Base-by-base conservation (phyloP, 2,797 vertebrate genomes). In the Eospalax fontanierii region DNA sequence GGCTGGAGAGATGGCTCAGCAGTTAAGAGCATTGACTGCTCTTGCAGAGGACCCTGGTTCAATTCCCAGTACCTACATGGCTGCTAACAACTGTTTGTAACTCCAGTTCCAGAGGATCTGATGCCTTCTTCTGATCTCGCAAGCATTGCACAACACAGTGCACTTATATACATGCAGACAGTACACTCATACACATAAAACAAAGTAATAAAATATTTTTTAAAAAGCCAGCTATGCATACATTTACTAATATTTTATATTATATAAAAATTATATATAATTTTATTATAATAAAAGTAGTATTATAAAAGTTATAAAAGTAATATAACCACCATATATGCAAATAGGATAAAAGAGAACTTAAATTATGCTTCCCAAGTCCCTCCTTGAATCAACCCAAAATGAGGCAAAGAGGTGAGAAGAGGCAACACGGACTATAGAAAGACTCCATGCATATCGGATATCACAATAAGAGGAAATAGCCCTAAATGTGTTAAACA, bases 321-420 rank as follows among this genome's bases (percentile, higher is more conserved):
- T 84, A 76, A 68, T 93, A 35, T 50, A 83, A 84, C 10, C 7
- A 65, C 46, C 54, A 81, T 89, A 50, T 33, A 33, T 79, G 5
- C 54, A 90, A 38, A 94, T n/a, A 90, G 81, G 54, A 93, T 54
- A 94, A 89, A 90, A 68, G 5, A n/a, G 59, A 70, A 74, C 75
- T 76, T 54, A 46, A 46, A 74, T 19, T 28, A 30, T 1, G 65
- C 22, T 26, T 26, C 12, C 38, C 28, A 28, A 9, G 11, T 4
- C 46, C 46, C 3, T 14, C n/a, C 11, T 85, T 87, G n/a, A 40
- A 75, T 40, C 81, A 57, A 74, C 59, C 33, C 50, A 90, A 92
- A 89, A 65, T 15, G 73, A 81, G 40, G 2, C 43, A 68, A 88
- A 66, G 33, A 70, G 59, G 26, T 40, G 3, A 21, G 61, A 33